Conservation (phyloP, 2,797 vertebrate species). For the Agapornis canus region DNA sequence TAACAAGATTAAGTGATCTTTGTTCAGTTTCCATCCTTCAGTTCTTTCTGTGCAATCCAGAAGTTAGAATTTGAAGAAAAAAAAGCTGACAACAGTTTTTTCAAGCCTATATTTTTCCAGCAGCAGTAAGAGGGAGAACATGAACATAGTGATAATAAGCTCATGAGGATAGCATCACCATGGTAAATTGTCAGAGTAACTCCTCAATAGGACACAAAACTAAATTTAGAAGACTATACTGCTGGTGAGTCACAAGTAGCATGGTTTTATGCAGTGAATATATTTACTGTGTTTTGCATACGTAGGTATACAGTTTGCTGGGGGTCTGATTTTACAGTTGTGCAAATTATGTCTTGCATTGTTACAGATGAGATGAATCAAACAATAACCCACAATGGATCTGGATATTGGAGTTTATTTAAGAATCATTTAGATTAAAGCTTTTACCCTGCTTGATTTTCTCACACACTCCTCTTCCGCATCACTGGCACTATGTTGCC, state of each 20-base stretch:
- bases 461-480: not conserved
- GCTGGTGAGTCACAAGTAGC: constrained; percentile 44
- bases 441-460: not conserved
- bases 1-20: constrained; percentile 13
- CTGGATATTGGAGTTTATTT: not conserved
- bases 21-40: not conserved
- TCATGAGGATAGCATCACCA: constrained; percentile 46
- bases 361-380: not conserved
- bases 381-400: not conserved
- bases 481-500: accelerated
- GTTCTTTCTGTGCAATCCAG: not conserved
- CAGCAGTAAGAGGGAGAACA: not conserved
- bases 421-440: not conserved
- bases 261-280: not conserved
- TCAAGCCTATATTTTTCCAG: not conserved
- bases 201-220: constrained; percentile 5
- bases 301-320: not conserved
- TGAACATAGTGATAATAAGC: constrained; percentile 14
- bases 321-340: accelerated
- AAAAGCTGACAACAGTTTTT: not conserved
- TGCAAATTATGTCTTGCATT: not conserved
- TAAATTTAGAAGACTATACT: constrained; percentile 52
- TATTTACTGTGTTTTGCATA: not conserved
- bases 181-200: constrained; percentile 59
- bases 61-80: not conserved